phyloP scores from a whole-genome alignment of 30 jellyfish, hydroid and myxozoan genomes.

The Pelagia noctiluca region DNA sequence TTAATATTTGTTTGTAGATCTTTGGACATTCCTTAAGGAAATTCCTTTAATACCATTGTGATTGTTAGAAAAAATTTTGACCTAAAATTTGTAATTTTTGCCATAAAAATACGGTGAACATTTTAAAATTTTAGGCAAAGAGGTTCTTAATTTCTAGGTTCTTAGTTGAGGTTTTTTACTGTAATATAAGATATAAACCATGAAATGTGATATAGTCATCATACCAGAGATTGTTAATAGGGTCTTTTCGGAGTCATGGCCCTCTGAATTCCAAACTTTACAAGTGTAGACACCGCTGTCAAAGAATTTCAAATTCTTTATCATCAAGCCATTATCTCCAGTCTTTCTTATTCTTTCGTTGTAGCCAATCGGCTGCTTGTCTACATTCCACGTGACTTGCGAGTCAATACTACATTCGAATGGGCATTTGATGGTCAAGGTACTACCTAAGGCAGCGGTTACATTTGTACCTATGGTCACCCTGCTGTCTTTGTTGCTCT shows the following conservation, averaged over 20 bases:
- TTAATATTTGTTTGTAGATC: too few species aligned
- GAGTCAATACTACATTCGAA: slow-evolving; percentile 71
- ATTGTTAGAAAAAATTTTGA: too few species aligned
- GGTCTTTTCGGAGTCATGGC: slow-evolving; percentile 69
- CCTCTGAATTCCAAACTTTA: slow-evolving; percentile 75
- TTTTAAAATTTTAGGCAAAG: too few species aligned
- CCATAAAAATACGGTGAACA: too few species aligned
- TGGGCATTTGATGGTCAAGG: slow-evolving; percentile 78
- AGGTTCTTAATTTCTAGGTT: too few species aligned
- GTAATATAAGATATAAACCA: too few species aligned
- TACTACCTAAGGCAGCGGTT: slow-evolving; percentile 74
- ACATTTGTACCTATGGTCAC: slow-evolving; percentile 87
- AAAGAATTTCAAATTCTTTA: slow-evolving; percentile 63
- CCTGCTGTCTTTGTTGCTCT: slow-evolving; percentile 31
- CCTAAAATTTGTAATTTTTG: too few species aligned
- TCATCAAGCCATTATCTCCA: slow-evolving; percentile 55
- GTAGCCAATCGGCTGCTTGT: slow-evolving; percentile 62
- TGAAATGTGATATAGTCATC: too few species aligned
- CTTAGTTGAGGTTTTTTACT: too few species aligned
- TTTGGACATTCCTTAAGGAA: too few species aligned
- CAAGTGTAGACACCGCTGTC: slow-evolving; percentile 90
- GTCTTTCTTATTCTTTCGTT: slow-evolving; percentile 51
- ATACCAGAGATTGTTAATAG: slow-evolving; percentile 69
- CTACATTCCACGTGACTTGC: slow-evolving; percentile 77
- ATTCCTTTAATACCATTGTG: too few species aligned